Conservation (phyloP, 2,888 invertebrate species). For the Tipula lateralis region DNA sequence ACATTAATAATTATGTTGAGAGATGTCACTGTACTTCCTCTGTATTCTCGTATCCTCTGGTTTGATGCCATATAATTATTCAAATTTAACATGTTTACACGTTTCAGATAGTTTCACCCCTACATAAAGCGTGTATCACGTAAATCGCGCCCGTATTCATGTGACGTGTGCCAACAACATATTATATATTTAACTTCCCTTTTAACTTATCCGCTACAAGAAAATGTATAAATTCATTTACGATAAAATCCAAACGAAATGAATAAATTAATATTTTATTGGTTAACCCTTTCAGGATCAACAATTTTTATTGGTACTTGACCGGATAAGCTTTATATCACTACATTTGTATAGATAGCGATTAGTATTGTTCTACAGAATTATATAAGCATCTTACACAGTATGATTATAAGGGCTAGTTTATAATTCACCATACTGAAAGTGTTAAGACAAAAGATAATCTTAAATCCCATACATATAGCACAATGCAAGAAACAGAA, state of each 20-base stretch:
- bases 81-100: neutral
- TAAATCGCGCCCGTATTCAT: neutral
- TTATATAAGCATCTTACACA: too few species aligned
- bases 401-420: neutral
- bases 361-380: too few species aligned
- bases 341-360: too few species aligned
- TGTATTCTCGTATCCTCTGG: neutral
- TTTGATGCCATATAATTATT: neutral
- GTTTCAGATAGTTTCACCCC: neutral
- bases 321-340: too few species aligned
- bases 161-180: neutral
- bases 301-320: neutral
- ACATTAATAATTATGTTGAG: too few species aligned
- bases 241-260: neutral
- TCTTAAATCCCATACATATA: neutral
- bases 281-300: neutral
- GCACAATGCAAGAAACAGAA: neutral
- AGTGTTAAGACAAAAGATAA: neutral
- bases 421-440: neutral
- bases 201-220: constrained; percentile 3
- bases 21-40: too few species aligned
- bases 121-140: neutral
- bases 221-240: neutral
- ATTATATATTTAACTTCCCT: neutral
- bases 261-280: neutral